Evolutionary conservation across 2,113 vertebrate species (phyloP).

Genomic region (Halichoeres trimaculatus): DNA sequence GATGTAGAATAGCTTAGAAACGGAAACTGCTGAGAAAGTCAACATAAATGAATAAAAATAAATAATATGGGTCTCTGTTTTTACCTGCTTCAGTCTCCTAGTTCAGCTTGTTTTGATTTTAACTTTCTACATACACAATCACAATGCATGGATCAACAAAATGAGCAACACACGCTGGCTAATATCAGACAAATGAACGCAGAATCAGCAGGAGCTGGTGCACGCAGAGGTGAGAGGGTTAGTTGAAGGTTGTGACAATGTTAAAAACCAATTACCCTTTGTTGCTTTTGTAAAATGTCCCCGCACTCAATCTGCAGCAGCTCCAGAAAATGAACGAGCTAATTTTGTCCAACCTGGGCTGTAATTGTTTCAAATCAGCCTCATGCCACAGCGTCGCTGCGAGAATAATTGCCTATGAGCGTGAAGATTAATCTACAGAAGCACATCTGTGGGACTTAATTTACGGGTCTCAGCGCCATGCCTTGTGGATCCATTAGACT

Average conservation of each 20-base stretch:
- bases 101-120: no score
- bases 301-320: conserved; percentile 59
- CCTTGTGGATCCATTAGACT: conserved; percentile 70
- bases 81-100: no score
- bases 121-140: no score
- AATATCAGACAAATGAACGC: no score
- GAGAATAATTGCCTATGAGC: conserved; percentile 76
- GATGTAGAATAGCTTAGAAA: no score
- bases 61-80: no score
- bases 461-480: conserved; percentile 62
- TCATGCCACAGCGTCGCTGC: conserved; percentile 68
- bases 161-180: background rate
- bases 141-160: conserved; percentile 4
- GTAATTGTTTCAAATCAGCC: conserved; percentile 84
- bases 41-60: no score
- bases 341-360: conserved; percentile 73
- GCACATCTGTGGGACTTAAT: conserved; percentile 82
- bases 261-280: conserved; percentile 61
- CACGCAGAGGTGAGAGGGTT: conserved; percentile 20
- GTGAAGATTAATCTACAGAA: conserved; percentile 82
- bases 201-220: conserved; percentile 1
- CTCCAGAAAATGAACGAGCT: conserved; percentile 66
- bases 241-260: conserved; percentile 38
- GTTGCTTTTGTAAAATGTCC: conserved; percentile 58
- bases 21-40: no score